A percentile compares a stretch with the other conserved stretches of the same genome.
Conservation (phyloP, 2,888 invertebrate genomes). For the Trichopria drosophilae region DNA sequence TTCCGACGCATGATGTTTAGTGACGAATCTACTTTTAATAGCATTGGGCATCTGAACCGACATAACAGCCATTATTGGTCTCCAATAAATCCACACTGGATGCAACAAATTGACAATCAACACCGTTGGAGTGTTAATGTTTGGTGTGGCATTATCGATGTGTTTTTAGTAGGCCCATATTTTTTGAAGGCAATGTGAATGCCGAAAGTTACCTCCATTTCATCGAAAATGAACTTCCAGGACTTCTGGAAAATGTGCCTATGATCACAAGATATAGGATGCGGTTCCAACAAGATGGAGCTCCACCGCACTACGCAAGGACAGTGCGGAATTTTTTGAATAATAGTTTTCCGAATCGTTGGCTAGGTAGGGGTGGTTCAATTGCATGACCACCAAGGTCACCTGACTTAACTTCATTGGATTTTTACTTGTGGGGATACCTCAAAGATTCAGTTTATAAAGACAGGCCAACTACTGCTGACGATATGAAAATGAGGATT, state of each 20-base stretch:
- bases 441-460: no score
- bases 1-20: constrained; percentile 15
- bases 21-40: constrained; percentile 15
- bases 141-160: constrained; percentile 26
- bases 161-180: constrained; percentile 28
- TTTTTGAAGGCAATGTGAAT: constrained; percentile 32
- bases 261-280: constrained; percentile 18
- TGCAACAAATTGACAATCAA: constrained; percentile 36
- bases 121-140: constrained; percentile 35
- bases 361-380: constrained; percentile 19
- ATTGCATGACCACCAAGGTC: constrained; percentile 20
- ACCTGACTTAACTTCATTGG: constrained; percentile 11
- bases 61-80: constrained; percentile 29
- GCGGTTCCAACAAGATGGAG: constrained; percentile 40
- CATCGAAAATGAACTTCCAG: no score
- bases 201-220: constrained; percentile 14
- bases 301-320: constrained; percentile 30
- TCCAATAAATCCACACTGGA: constrained; percentile 36
- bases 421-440: no score
- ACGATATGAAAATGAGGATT: no score
- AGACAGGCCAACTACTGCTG: no score
- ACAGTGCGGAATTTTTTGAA: constrained; percentile 23
- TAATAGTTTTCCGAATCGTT: constrained; percentile 12
- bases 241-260: constrained; percentile 23
- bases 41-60: constrained; percentile 10